Evolutionary conservation across 1,140 invertebrate genomes (phyloP), one percentile per base, ranked within the genome.

Genomic region (Littorina saxatilis): DNA sequence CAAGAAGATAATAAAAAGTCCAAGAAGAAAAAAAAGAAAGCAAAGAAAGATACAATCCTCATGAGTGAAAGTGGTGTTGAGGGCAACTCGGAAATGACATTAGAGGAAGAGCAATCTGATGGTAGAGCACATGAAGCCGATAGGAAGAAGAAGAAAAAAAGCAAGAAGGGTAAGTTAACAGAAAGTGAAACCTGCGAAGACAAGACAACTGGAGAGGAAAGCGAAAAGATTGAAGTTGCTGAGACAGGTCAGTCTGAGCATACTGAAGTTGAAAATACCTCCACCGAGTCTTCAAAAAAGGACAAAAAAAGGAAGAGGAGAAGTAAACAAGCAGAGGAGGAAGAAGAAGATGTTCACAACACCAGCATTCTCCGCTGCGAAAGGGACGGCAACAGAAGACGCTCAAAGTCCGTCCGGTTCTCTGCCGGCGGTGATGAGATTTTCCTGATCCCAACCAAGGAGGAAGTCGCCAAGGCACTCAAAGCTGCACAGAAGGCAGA

Each of bases 141-240:
- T 11, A n/a, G 9, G 50, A 27, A 27, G 17, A n/a, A 20, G 1
- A 50, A 15, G 17, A 73, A 73, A 27, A 82, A 73, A 61, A 78
- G 58, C 68, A 61, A 61, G 83, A 84, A 80, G 75, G 77, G 29
- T 39, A 68, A 80, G 27, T 63, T 23, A 29, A 55, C 35, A 29
- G 85, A 88, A 23, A 40, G 23, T 78, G 55, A 52, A 58, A 58
- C 35, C 52, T 74, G 15, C 27, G 74, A 32, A 17, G 37, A 43
- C 40, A 11, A 27, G 27, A 27, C 39, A 27, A n/a, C 35, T 17
- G 29, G 4, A 58, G 13, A 20, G 50, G 47, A 37, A 40, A 63
- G 47, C 50, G 0, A 50, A 7, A 52, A 61, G 20, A 29, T 35
- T 23, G 17, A 23, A 63, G 80, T n/a, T n/a, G n/a, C n/a, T n/a